Evolutionary conservation across 2,797 vertebrate species (phyloP).

Genomic region (Acestrorhynchus altus): DNA sequence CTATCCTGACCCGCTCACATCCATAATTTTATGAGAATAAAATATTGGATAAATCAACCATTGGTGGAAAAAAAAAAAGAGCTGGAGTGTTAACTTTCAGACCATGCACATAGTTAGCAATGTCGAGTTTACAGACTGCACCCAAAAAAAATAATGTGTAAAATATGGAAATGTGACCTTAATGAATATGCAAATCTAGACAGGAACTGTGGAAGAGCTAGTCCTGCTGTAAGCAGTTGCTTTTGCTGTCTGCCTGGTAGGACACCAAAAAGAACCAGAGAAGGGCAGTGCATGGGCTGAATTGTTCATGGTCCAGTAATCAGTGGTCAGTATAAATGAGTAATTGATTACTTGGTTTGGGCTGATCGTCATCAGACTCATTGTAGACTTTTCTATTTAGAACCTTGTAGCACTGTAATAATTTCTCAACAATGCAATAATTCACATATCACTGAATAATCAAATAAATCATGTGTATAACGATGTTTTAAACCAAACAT

Average conservation of each 20-base stretch:
- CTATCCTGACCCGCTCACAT: too few species aligned
- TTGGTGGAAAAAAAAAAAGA: too few species aligned
- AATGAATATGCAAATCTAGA: conserved; percentile 71
- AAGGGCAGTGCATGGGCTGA: neutral
- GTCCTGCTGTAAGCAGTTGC: neutral
- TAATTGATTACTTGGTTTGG: neutral
- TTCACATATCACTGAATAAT: too few species aligned
- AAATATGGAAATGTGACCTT: conserved; percentile 73
- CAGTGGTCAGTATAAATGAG: conserved; percentile 14
- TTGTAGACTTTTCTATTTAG: too few species aligned
- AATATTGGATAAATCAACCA: too few species aligned
- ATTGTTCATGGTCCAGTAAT: neutral
- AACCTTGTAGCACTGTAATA: too few species aligned
- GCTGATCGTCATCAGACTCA: too few species aligned
- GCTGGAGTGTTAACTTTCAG: neutral
- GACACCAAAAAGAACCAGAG: neutral
- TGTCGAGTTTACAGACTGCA: conserved; percentile 33
- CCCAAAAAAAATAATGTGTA: conserved; percentile 10
- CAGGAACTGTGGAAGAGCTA: conserved; percentile 22
- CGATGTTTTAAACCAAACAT: too few species aligned
- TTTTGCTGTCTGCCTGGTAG: neutral
- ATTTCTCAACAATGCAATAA: too few species aligned
- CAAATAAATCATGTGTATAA: too few species aligned
- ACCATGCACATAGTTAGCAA: conserved; percentile 49
- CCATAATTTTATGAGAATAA: too few species aligned